Base-by-base conservation (phyloP, 2,797 vertebrate species). In the Tauraco hartlaubi region DNA sequence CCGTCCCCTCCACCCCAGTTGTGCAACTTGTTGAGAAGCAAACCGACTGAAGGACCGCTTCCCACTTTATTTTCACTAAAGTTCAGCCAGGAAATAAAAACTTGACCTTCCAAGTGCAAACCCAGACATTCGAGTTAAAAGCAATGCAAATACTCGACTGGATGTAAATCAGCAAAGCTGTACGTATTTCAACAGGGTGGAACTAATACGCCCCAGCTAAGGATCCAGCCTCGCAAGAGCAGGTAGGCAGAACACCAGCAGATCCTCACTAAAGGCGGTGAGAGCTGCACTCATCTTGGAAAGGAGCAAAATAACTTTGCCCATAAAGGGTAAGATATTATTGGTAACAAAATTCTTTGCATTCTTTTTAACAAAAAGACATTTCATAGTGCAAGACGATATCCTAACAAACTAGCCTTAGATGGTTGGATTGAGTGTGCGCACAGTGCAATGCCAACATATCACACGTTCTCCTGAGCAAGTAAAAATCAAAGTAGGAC, bases 311-410 rank as follows among this genome's bases (percentile, higher is more conserved):
- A 73, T 56, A 96, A 61, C 88, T 92, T 93, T 64, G 85, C 37
- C 94, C 96, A 82, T 95, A 94, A 90, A 88, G 67, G 90, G 63
- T 39, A 92, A 94, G 76, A 79, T 3, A 1, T 64, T 92, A 90
- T 93, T 95, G 85, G 77, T 18, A 94, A 95, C 25, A 79, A 69
- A 94, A 94, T 96, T 95, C 91, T 84, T 95, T 1, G 5, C 90
- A 93, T 96, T 96, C 93, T 93, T 96, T 96, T 91, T 92, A 18
- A 64, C 3, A 11, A 95, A 90, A 82, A 88, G 63, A 79, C 1
- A 2, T 85, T 89, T 93, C 59, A 33, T 39, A 67, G 22, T 86
- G 74, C 80, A 93, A 92, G 56, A 85, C 0, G 7, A 73, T 82
- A 85, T 12, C 56, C 74, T 82, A 73, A 85, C 25, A 88, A 92